A percentile compares a stretch with the other conserved stretches of the same genome.
Evolutionary conservation across 2,113 vertebrate species (phyloP).

Genomic region (Felis chaus): DNA sequence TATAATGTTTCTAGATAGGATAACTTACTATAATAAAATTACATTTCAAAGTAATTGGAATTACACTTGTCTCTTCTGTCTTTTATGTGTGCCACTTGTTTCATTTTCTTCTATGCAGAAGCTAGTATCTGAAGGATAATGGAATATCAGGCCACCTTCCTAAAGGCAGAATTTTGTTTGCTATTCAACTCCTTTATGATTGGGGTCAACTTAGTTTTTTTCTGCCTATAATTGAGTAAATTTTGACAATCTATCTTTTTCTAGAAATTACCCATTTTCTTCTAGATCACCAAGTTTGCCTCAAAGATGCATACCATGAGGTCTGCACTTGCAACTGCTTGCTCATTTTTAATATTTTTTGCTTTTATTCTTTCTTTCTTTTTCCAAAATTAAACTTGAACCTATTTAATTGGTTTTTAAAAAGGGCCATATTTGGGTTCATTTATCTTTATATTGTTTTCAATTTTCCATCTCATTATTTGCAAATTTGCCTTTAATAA

Average conservation of each 20-base stretch:
- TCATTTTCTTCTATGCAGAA: not conserved
- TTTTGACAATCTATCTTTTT: not conserved
- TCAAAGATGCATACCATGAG: not conserved
- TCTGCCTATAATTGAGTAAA: not conserved
- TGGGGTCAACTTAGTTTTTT: not conserved
- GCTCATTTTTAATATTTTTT: not conserved
- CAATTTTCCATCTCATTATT: slow-evolving; percentile 9
- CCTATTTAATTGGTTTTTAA: not conserved
- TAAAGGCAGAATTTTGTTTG: not conserved
- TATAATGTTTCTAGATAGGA: not conserved
- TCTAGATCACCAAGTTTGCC: not conserved
- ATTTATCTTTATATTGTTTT: not conserved
- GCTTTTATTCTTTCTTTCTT: not conserved
- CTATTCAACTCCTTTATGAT: not conserved
- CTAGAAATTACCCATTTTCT: not conserved
- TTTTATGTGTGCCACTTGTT: not conserved
- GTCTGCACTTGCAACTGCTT: not conserved
- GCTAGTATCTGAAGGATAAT: not conserved
- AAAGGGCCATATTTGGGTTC: not conserved
- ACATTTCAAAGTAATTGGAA: not conserved
- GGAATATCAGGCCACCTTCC: not conserved
- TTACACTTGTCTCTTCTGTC: not conserved
- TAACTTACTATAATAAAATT: not conserved
- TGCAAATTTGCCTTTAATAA: not conserved
- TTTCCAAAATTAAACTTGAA: not conserved